Evolutionary conservation across 2,888 invertebrate genomes (phyloP), one percentile per base, ranked within the genome.

Genomic region (Cabera pusaria): DNA sequence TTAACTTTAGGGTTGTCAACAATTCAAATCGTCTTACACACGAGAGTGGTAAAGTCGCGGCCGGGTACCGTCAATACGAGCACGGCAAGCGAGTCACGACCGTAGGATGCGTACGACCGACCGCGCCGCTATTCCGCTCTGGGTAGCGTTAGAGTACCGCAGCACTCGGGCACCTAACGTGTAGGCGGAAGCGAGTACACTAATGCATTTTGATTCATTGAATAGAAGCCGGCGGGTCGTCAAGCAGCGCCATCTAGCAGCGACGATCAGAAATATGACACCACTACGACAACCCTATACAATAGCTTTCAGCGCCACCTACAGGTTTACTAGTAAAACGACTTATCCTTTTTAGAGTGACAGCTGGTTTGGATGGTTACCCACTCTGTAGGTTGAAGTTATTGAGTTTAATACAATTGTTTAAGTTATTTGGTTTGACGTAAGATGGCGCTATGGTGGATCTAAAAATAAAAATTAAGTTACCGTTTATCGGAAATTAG

Each of bases 161-260:
- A 22, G 11, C 33, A 28, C 40, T 23, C 21, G 16, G 10, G 21
- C 23, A 27, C 22, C 27, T 16, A 33, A 35, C 25, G 34, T 35
- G 40, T 29, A 34, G 40, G 35, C 40, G 40, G 40, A 41, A 41
- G 29, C 34, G 34, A 7, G 33, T 27, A 36, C 28, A 28, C 34
- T 40, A 34, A 40, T 18, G 29, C 34, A 25, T 41, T 34, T n/a
- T 29, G 20, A 16, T 34, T 19, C 20, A 16, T 25, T 23, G 25
- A 34, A 14, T 14, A 4, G 25, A 33, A 11, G 19, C 21, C 28
- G 20, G 24, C 23, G 5, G 3, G 17, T 27, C 19, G 18, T 8
- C 11, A 6, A 24, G 18, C n/a, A 7, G 34, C 14, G 40, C 40
- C 40, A 41, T 41, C 40, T 41, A 3, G 11, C 17, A n/a, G n/a